A percentile compares a stretch with the other conserved stretches of the same genome.
Evolutionary conservation across 37 sponge, comb jelly and placozoan species (phyloP).

Genomic region (Cladorhizidae sp.): DNA sequence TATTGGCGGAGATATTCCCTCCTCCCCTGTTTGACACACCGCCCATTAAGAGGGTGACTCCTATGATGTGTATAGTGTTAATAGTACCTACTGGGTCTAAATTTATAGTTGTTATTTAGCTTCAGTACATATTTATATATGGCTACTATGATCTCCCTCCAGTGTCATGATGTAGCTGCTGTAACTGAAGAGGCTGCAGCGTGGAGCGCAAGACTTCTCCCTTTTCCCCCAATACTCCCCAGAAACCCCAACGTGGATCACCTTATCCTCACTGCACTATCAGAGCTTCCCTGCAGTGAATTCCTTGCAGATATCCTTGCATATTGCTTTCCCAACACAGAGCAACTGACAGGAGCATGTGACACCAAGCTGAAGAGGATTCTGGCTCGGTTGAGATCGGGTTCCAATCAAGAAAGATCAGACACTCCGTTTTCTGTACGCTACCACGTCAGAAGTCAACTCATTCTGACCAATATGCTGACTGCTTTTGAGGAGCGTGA

Average conservation of each 20-base stretch:
- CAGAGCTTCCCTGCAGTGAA: conserved; percentile 25
- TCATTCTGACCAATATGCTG: not conserved
- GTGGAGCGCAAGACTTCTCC: conserved; percentile 45
- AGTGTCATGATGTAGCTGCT: not conserved
- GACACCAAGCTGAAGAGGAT: conserved; percentile 18
- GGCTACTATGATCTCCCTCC: no score
- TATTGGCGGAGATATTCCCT: no score
- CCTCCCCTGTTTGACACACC: no score
- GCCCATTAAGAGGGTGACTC: no score
- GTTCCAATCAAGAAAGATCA: not conserved
- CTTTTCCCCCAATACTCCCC: conserved; percentile 22
- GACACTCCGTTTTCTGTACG: conserved; percentile 7
- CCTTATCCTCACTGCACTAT: conserved; percentile 14
- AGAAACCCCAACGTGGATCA: not conserved
- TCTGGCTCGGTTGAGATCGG: conserved; percentile 29
- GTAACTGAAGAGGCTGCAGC: conserved; percentile 6
- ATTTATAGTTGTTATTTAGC: no score
- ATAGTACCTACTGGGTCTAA: no score
- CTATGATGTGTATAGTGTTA: no score
- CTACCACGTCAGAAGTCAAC: conserved; percentile 28
- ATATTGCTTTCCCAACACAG: conserved; percentile 17
- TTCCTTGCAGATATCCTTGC: conserved; percentile 39
- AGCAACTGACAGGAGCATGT: not conserved
- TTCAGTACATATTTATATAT: no score
- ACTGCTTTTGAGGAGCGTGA: not conserved